Conservation (phyloP, 53 echinoderm and acorn worm species). For the Henricia sp. region DNA sequence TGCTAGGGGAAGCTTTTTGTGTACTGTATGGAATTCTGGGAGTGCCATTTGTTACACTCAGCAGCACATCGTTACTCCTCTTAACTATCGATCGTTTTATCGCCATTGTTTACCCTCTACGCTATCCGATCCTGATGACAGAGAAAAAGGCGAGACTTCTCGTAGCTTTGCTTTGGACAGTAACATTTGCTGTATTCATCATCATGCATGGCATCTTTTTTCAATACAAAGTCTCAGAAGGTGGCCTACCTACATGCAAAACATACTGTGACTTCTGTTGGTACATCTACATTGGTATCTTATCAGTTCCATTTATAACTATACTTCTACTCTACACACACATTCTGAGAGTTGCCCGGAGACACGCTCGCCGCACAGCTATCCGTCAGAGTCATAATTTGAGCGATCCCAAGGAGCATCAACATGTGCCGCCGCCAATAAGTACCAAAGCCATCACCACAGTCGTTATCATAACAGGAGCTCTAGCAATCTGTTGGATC, state of each 20-base stretch:
- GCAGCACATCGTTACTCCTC: neutral
- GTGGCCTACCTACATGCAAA: too few relatives aligned
- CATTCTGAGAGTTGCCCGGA: slow-evolving; percentile 5
- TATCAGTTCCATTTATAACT: neutral
- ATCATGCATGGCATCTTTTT: neutral
- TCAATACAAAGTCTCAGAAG: too few relatives aligned
- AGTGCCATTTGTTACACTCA: neutral
- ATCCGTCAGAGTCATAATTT: slow-evolving; percentile 1
- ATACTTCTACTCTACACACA: neutral
- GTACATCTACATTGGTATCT: neutral
- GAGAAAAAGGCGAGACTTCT: slow-evolving; percentile 1
- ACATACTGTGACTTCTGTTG: neutral
- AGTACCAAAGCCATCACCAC: neutral
- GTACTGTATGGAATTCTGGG: neutral
- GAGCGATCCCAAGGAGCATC: neutral
- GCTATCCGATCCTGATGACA: slow-evolving; percentile 14
- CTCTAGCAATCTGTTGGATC: neutral
- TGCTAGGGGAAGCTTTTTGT: neutral
- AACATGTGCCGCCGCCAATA: neutral
- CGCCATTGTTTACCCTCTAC: slow-evolving; percentile 4
- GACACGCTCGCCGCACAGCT: neutral
- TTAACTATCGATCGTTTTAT: slow-evolving; percentile 32
- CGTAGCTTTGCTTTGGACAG: neutral
- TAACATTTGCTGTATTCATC: neutral
- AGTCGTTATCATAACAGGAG: neutral